Conservation (phyloP, 2,797 vertebrate species). For the Rhynchotus rufescens region DNA sequence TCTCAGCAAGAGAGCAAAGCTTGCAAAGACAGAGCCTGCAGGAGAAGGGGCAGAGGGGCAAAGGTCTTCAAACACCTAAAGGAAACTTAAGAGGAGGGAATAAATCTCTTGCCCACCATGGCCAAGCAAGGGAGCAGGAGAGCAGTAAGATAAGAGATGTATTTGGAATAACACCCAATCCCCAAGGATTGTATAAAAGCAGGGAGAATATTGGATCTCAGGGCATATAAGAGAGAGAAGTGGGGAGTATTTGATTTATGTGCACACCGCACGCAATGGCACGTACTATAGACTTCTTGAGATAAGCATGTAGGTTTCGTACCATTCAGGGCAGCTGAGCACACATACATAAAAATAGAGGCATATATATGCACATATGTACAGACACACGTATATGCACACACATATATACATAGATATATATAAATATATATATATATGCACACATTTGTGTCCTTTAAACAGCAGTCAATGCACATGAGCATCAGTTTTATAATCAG, state of each 20-base stretch:
- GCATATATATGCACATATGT: too few relatives aligned
- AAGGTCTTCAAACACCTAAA: background rate
- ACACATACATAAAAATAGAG: too few relatives aligned
- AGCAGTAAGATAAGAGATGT: background rate
- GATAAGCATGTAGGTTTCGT: too few relatives aligned
- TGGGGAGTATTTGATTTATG: background rate
- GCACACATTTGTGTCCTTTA: background rate
- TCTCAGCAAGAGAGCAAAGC: background rate
- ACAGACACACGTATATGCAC: too few relatives aligned
- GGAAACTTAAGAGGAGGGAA: background rate
- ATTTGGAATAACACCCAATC: background rate
- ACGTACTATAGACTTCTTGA: background rate
- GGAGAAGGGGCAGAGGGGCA: background rate
- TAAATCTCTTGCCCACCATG: background rate
- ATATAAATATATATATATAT: too few relatives aligned
- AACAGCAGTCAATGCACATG: rapidly evolving
- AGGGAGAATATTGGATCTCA: background rate
- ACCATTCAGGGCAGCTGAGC: background rate
- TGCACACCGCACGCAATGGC: background rate
- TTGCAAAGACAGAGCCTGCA: background rate
- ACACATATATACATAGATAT: too few relatives aligned
- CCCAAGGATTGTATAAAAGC: background rate
- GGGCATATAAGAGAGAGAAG: background rate
- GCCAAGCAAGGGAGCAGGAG: background rate
- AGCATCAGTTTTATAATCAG: background rate